Percentiles rank a stretch among this genome's conserved stretches.
Conservation (phyloP, 2,888 invertebrate genomes). For the Parascotia fuliginaria region DNA sequence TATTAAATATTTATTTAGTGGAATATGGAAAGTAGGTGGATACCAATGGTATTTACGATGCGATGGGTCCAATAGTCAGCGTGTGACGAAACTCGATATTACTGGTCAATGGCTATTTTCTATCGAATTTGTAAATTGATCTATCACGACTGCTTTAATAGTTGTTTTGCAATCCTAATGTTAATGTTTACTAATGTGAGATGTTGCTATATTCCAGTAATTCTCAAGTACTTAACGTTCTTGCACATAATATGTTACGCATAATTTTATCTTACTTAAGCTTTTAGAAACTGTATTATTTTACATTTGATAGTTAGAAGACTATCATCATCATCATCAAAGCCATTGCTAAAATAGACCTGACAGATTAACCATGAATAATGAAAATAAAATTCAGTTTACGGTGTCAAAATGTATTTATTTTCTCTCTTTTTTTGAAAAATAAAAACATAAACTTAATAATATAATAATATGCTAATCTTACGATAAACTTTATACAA, state of each 20-base stretch:
- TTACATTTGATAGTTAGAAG: background rate
- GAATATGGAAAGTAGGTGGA: background rate
- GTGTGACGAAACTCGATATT: slow-evolving; percentile 29
- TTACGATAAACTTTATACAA: slow-evolving; percentile 83
- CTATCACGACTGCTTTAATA: slow-evolving; percentile 31
- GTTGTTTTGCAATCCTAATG: slow-evolving; percentile 19
- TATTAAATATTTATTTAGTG: background rate
- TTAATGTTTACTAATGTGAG: slow-evolving; percentile 6
- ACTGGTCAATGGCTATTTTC: slow-evolving; percentile 19
- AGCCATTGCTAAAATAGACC: no score
- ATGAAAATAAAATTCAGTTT: slow-evolving; percentile 39
- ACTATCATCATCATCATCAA: no score
- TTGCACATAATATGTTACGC: background rate
- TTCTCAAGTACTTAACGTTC: slow-evolving; percentile 6
- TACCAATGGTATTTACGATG: no score
- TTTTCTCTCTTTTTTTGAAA: slow-evolving; percentile 71
- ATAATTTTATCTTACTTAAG: background rate
- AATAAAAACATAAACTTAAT: slow-evolving; percentile 78
- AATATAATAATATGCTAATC: slow-evolving; percentile 77
- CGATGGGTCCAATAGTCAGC: slow-evolving; percentile 13
- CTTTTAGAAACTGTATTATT: background rate
- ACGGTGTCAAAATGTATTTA: slow-evolving; percentile 87
- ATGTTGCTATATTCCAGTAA: slow-evolving; percentile 14
- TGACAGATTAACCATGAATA: background rate
- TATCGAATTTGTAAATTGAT: slow-evolving; percentile 34